Evolutionary conservation across 2,888 invertebrate genomes (phyloP), one percentile per base, ranked within the genome.

Genomic region (Ptycholaimellus sp.): DNA sequence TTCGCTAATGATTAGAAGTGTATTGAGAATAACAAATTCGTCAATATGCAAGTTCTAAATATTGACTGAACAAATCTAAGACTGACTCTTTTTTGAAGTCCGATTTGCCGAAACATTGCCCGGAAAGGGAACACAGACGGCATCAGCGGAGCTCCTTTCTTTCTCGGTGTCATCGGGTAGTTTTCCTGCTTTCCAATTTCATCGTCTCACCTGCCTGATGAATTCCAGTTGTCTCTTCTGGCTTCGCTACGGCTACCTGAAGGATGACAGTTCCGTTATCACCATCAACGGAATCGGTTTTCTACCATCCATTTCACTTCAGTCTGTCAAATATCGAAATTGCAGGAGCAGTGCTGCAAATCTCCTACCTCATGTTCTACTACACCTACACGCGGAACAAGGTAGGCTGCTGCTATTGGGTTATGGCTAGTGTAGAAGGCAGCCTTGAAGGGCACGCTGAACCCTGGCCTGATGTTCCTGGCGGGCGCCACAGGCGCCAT

Each of bases 211-310:
- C 6, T 14, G 14, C 17, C 5, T 17, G 33, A 45, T 37, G 44
- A 35, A 66, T 67, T 62, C 35, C 63, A 76, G 80, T 60, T 72
- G 73, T 52, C 69, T 70, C 47, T 61, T 79, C 36, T 81, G 80
- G 80, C 59, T 79, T 20, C 64, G 73, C 36, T 82, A 82, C 62
- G 80, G 79, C 23, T 61, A 72, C 44, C 58, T 73, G 36, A 74
- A 74, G 47, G 60, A 67, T 43, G 79, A 81, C 54, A 61, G 62
- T 35, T 73, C 72, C 41, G 67, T 81, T 46, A 66, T 74, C 36
- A 59, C 73, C 50, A 76, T 79, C 1, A 80, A 80, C 57, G 59
- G 66, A 22, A 68, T 77, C 48, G 79, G 79, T 16, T 57, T 72
- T n/a, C n/a, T n/a, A n/a, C n/a, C n/a, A n/a, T n/a, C n/a, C n/a